Conservation (phyloP, 2,888 invertebrate genomes). For the Drosophila testacea region DNA sequence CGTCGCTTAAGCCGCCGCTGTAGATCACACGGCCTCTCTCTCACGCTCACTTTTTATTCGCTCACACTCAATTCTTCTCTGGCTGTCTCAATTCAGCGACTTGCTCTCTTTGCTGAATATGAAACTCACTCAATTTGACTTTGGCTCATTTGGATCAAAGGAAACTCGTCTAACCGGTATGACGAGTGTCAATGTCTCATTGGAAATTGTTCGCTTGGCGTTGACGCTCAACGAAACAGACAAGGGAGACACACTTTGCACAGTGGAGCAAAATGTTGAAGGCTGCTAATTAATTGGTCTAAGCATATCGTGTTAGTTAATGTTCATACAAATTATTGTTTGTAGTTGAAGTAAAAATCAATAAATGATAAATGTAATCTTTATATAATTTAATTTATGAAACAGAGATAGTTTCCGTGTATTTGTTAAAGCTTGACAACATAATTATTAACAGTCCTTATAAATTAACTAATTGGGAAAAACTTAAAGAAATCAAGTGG, state of each 20-base stretch:
- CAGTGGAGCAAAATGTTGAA: constrained; percentile 52
- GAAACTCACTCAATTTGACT: constrained; percentile 50
- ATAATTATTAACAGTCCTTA: too few species aligned
- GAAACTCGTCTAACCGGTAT: constrained; percentile 82
- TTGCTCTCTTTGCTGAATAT: constrained; percentile 54
- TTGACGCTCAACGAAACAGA: constrained; percentile 75
- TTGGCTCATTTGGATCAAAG: constrained; percentile 43
- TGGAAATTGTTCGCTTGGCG: constrained; percentile 70
- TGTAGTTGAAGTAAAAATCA: neutral
- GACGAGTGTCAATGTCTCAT: constrained; percentile 83
- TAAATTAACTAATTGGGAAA: too few species aligned
- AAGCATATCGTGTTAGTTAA: neutral
- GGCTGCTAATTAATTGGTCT: neutral
- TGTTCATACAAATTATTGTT: neutral
- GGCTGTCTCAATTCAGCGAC: constrained; percentile 45
- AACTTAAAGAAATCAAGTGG: too few species aligned
- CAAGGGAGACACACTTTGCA: constrained; percentile 56
- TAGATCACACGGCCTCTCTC: constrained; percentile 36
- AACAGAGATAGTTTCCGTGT: too few species aligned
- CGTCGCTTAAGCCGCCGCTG: constrained; percentile 53
- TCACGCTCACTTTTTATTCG: constrained; percentile 29
- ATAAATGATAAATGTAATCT: neutral
- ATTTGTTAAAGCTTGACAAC: too few species aligned
- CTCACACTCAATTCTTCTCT: constrained; percentile 39
- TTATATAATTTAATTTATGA: too few species aligned